These are phyloP conservation scores for Drosophila yooni DNA, from an alignment of 2,888 invertebrate genomes.

Conservation along the genomic window DNA sequence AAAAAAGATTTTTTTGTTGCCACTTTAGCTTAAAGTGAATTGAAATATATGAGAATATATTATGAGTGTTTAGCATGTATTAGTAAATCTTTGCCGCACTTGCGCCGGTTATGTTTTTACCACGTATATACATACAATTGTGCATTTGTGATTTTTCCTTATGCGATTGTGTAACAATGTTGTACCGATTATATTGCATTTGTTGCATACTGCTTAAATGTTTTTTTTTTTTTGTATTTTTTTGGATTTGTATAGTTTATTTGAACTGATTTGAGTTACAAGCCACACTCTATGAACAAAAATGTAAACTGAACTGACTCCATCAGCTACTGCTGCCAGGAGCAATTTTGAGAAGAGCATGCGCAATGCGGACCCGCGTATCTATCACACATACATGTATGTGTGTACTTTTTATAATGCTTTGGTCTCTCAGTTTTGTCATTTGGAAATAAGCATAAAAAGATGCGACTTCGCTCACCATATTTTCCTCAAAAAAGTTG, in stretches of 20 bases:
- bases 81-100: neutral
- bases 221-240: neutral
- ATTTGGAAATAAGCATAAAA: neutral
- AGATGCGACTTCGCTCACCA: neutral
- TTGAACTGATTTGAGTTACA: neutral
- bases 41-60: neutral
- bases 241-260: neutral
- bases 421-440: neutral
- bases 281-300: neutral
- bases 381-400: neutral
- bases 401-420: neutral
- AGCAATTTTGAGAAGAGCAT: neutral
- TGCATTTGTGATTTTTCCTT: constrained; percentile 1
- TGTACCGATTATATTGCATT: constrained; percentile 1
- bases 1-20: neutral
- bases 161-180: neutral
- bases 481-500: neutral
- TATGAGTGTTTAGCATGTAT: neutral
- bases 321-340: neutral
- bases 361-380: neutral
- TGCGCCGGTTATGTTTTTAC: neutral
- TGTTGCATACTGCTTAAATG: neutral
- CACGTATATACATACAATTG: neutral
- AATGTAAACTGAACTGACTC: constrained; percentile 1
- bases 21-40: neutral